Evolutionary conservation across 2,113 vertebrate genomes (phyloP), one percentile per base, ranked within the genome.

Genomic region (Lepus europaeus): DNA sequence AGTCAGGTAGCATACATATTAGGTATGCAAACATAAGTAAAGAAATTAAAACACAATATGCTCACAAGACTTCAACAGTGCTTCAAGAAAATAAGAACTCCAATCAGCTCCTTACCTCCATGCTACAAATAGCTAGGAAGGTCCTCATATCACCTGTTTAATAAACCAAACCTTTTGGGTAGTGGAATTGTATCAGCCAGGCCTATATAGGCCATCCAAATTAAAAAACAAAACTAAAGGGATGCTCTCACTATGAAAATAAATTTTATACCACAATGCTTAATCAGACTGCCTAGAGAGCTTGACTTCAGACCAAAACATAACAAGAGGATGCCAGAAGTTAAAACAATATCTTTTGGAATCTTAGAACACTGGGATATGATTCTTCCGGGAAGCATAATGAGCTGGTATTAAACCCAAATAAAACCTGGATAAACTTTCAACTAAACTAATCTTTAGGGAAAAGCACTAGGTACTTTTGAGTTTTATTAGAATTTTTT

Each of bases 41-140:
- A 12, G 53, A 91, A 94, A 95, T 76, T 78, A 45, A 66, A 88
- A 89, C 82, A 94, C n/a, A 77, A 64, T 39, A 86, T 39, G 56
- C 25, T 97, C 33, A 83, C 33, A 83, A 95, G 89, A 96, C 72
- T 84, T 87, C 74, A 96, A 29, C 74, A 29, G 86, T 89, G 83
- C 31, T 91, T 1, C 93, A 85, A 88, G 17, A 78, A 91, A 72
- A 49, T 59, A 95, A 56, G 39, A 72, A 89, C 53, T 92, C 69
- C 59, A 96, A 86, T 3, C 31, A 90, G 33, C 53, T 79, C 79
- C 17, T 93, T 89, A 70, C 22, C 23, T 93, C 45, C 25, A 56
- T 45, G 39, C n/a, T 83, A 89, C 53, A 95, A 82, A 91, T 59
- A 61, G 5, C 51, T 87, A 73, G 61, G n/a, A 72, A 94, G 89